Conservation (phyloP, 2,888 invertebrate genomes). For the Oegoconia quadripuncta region DNA sequence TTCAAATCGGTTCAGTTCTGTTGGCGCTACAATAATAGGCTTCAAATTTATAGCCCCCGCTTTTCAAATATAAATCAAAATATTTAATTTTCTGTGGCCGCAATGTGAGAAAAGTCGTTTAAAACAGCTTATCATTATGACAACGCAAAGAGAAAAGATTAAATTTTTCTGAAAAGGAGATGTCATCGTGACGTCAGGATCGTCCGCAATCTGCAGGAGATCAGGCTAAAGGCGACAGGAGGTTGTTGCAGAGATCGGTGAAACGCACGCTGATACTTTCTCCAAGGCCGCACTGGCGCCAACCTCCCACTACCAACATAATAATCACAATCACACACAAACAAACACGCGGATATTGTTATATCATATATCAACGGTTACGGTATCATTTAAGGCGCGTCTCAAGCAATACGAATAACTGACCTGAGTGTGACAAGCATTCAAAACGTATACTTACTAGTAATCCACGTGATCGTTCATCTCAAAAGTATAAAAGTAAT, state of each 20-base stretch:
- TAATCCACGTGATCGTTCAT: too few species aligned
- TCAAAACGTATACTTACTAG: too few species aligned
- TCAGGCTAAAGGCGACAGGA: slow-evolving; percentile 16
- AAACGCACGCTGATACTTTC: slow-evolving; percentile 60
- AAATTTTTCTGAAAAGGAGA: slow-evolving; percentile 20
- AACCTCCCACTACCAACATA: slow-evolving; percentile 32
- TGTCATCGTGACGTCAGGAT: slow-evolving; percentile 21
- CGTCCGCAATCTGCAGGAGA: slow-evolving; percentile 15
- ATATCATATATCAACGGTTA: slow-evolving; percentile 51
- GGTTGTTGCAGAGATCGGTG: slow-evolving; percentile 38
- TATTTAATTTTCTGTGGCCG: too few species aligned
- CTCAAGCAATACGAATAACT: too few species aligned
- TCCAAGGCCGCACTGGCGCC: slow-evolving; percentile 62
- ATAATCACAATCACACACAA: slow-evolving; percentile 31
- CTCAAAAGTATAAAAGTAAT: too few species aligned
- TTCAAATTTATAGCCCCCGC: too few species aligned
- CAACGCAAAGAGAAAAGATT: slow-evolving; percentile 5
- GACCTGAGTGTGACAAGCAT: too few species aligned
- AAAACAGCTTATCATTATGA: slow-evolving; percentile 5
- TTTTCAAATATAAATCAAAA: too few species aligned
- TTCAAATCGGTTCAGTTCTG: too few species aligned
- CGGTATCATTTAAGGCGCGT: slow-evolving; percentile 32
- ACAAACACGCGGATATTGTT: slow-evolving; percentile 53
- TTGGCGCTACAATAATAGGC: too few species aligned
- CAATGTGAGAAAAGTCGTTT: too few species aligned